Percentiles rank a stretch among this genome's conserved stretches.
phyloP scores from a whole-genome alignment of 2,113 vertebrate genomes.

The Gracilinanus agilis region DNA sequence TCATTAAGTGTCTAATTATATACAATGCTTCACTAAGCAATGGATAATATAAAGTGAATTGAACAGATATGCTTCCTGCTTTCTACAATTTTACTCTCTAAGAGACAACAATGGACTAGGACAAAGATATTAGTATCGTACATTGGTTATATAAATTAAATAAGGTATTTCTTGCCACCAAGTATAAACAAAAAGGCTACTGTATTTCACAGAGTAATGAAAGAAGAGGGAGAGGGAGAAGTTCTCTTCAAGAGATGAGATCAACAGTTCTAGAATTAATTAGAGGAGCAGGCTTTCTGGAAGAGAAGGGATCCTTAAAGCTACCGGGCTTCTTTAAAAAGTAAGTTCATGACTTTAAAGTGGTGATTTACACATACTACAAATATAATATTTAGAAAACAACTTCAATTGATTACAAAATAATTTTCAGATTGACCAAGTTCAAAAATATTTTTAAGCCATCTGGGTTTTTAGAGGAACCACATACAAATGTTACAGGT shows the following conservation, averaged over 20 bases:
- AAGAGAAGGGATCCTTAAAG: neutral
- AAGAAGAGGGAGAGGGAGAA: neutral
- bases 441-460: neutral
- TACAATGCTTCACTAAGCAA: neutral
- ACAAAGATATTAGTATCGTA: constrained; percentile 2
- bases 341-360: neutral
- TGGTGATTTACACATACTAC: neutral
- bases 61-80: neutral
- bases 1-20: constrained; percentile 7
- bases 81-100: constrained; percentile 1
- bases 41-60: neutral
- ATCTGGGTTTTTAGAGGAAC: neutral
- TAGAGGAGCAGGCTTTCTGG: neutral
- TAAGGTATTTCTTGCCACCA: neutral
- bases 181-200: neutral
- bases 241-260: neutral
- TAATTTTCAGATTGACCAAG: neutral
- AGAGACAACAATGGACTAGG: neutral
- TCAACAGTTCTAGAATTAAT: neutral
- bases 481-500: neutral
- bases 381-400: neutral
- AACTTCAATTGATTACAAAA: neutral
- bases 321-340: neutral
- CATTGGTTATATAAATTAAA: neutral
- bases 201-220: neutral